Base-by-base conservation (phyloP, 2,888 invertebrate genomes). In the Hymenopus coronatus region DNA sequence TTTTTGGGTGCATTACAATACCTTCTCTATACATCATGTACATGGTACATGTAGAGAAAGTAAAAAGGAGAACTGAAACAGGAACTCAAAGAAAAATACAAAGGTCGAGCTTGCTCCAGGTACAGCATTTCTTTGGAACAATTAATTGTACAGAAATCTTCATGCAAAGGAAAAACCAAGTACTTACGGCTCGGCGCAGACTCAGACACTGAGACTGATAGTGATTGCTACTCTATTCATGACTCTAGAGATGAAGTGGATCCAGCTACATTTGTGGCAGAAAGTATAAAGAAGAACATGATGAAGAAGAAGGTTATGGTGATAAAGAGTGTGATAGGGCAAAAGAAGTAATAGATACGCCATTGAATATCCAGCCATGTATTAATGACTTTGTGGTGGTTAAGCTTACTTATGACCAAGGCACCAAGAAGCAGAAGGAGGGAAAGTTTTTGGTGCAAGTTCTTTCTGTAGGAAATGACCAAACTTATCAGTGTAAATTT, bases 81-180 rank as follows among this genome's bases (percentile, higher is more conserved):
- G 33, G 33, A 8, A 33, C 33, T 6, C 33, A 33, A 8, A 33
- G 33, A 33, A 6, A 33, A 33, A 33, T 4, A 33, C 27, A 84
- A 40, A 84, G 40, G 30, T 84, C n/a, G 3, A 84, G 84, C 84
- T 84, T n/a, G 84, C 84, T 84, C 30, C 84, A 84, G 84, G 84
- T 25, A 84, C 25, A 84, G 84, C 33, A 84, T 84, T 30, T 84
- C 9, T 9, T 40, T 30, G 3, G 40, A 84, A 30, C 40, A 40
- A 28, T 30, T 40, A 84, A 84, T n/a, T 25, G 40, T 30, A 84
- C 7, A n/a, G 33, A 33, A 33, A 33, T 33, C 6, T n/a, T 8
- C 33, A 33, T 33, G 8, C 8, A 8, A 33, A 33, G 33, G 33
- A 4, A 4, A 84, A 84, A 84, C 30, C 7, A 40, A 15, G 84